Evolutionary conservation across 2,113 vertebrate species (phyloP).

Genomic region (Psittacara wagleri): DNA sequence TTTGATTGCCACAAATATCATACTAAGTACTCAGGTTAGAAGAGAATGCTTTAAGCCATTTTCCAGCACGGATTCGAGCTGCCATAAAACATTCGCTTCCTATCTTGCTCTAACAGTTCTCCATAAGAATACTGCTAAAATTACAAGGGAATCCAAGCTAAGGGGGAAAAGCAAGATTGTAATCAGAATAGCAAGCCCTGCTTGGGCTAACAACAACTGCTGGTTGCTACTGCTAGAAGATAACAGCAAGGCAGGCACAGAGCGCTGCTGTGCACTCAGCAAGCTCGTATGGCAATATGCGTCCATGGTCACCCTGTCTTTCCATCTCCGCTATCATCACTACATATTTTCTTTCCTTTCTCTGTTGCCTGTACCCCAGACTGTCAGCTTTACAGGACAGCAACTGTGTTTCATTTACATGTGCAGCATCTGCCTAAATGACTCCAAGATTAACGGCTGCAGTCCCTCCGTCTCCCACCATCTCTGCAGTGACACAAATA

Average conservation of each 20-base stretch:
- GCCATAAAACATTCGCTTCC: not conserved
- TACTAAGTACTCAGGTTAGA: constrained; percentile 26
- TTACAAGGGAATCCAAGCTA: constrained; percentile 16
- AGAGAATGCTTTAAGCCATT: constrained; percentile 24
- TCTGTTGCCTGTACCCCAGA: not conserved
- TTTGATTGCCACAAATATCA: constrained; percentile 3
- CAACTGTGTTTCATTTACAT: not conserved
- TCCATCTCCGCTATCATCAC: not conserved
- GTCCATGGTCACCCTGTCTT: not conserved
- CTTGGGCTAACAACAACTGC: not conserved
- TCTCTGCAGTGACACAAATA: not conserved
- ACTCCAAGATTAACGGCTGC: not conserved
- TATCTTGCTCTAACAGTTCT: constrained; percentile 36
- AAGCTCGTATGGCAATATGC: not conserved
- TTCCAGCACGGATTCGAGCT: not conserved
- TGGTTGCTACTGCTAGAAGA: not conserved
- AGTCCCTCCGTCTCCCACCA: not conserved
- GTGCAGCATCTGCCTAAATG: not conserved
- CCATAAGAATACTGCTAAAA: constrained; percentile 32
- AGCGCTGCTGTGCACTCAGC: not conserved
- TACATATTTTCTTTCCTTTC: not conserved
- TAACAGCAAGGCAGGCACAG: not conserved
- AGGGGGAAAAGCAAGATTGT: not conserved
- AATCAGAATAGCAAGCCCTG: constrained; percentile 16
- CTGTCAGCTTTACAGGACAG: not conserved